phyloP scores from a whole-genome alignment of 2,888 invertebrate species.

The Masnerella sp. region DNA sequence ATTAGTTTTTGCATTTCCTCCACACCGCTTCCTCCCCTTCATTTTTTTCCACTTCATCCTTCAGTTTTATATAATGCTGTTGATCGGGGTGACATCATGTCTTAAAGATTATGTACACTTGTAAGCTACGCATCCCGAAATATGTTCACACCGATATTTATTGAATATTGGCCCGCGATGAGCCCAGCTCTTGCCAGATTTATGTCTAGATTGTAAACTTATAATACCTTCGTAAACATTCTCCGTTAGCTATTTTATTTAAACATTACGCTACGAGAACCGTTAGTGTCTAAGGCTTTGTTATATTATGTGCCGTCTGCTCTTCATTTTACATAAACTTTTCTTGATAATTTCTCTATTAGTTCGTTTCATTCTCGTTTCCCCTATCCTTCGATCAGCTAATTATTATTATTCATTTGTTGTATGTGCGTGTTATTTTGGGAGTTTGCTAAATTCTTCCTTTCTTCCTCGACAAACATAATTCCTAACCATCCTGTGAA shows the following conservation, averaged over 20 bases:
- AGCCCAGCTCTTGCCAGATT: conserved; percentile 75
- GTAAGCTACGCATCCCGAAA: conserved; percentile 46
- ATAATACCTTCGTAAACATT: conserved; percentile 52
- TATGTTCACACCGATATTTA: conserved; percentile 75
- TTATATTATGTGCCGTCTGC: conserved; percentile 40
- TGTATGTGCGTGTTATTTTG: conserved; percentile 37
- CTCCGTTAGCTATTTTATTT: conserved; percentile 44
- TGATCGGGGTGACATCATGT: conserved; percentile 31
- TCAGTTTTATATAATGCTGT: background rate
- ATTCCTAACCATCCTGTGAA: conserved; percentile 30
- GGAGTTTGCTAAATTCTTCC: conserved; percentile 36
- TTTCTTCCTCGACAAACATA: conserved; percentile 40
- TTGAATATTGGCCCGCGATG: conserved; percentile 77
- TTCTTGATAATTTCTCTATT: conserved; percentile 22
- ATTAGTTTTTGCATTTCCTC: conserved; percentile 19
- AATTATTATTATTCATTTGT: conserved; percentile 1
- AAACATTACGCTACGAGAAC: conserved; percentile 50
- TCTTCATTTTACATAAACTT: conserved; percentile 37
- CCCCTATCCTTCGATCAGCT: background rate
- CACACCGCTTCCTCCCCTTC: background rate
- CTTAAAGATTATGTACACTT: conserved; percentile 40
- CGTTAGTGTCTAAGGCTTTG: conserved; percentile 56
- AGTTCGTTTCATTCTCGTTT: conserved; percentile 13
- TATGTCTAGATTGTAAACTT: conserved; percentile 61
- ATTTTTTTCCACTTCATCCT: conserved; percentile 5